Conservation (phyloP, 2,113 vertebrate genomes). For the Periophthalmus modestus region DNA sequence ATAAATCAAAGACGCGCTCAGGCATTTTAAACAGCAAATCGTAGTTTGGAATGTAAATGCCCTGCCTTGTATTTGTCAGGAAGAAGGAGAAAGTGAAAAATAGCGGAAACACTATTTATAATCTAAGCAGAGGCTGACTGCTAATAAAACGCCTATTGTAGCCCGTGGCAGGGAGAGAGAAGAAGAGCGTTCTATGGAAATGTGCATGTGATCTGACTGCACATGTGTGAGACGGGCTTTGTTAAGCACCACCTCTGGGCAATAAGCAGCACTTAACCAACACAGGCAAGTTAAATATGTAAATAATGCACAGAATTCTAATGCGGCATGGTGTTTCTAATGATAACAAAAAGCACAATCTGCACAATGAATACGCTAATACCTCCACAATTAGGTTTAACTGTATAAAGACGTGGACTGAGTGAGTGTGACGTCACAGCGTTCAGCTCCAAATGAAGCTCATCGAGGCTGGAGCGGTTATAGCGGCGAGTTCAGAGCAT, state of each 20-base stretch:
- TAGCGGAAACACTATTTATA: conserved; percentile 14
- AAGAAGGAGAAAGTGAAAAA: conserved; percentile 3
- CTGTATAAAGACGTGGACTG: no score
- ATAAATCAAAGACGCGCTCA: conserved; percentile 33
- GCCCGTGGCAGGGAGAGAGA: neutral
- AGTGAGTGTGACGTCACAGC: no score
- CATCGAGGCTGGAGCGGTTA: no score
- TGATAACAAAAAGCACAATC: neutral
- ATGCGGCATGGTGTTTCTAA: neutral
- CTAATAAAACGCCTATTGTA: conserved; percentile 40
- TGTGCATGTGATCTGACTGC: conserved; percentile 35
- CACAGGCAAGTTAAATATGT: conserved; percentile 25
- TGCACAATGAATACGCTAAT: neutral
- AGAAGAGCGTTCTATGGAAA: conserved; percentile 1
- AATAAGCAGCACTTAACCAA: conserved; percentile 29
- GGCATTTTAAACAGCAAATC: conserved; percentile 18
- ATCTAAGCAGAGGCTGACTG: conserved; percentile 8
- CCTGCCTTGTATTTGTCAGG: conserved; percentile 9
- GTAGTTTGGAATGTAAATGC: conserved; percentile 20
- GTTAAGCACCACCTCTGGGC: conserved; percentile 31
- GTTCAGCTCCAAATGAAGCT: no score
- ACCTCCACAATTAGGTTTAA: neutral
- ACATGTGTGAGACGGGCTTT: conserved; percentile 39
- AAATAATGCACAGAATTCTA: conserved; percentile 5
- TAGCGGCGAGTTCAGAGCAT: no score